These are phyloP conservation scores for Chaenocephalus aceratus DNA, from an alignment of 2,113 vertebrate genomes.

Conservation along the genomic window DNA sequence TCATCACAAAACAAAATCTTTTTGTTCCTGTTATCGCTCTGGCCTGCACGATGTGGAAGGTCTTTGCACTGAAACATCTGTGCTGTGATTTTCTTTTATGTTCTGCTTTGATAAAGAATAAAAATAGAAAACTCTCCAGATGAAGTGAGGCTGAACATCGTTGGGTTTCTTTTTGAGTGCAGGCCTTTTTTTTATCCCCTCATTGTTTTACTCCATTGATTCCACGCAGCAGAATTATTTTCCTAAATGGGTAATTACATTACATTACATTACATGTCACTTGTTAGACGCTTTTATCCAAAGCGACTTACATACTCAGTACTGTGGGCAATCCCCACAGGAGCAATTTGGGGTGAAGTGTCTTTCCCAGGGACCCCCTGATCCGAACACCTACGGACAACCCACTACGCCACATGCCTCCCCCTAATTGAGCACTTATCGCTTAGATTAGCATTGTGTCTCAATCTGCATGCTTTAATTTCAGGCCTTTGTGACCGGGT, in stretches of 20 bases:
- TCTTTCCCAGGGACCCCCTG: too few relatives aligned
- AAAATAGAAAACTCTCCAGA: slow-evolving; percentile 62
- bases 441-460: slow-evolving; percentile 48
- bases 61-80: slow-evolving; percentile 27
- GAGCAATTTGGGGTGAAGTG: too few relatives aligned
- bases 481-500: slow-evolving; percentile 60
- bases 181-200: not conserved
- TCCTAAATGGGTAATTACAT: slow-evolving; percentile 32
- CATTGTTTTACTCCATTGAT: slow-evolving; percentile 63
- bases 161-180: slow-evolving; percentile 4
- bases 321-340: too few relatives aligned
- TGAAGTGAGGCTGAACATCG: slow-evolving; percentile 49
- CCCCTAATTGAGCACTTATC: slow-evolving; percentile 58
- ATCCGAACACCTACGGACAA: too few relatives aligned
- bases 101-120: slow-evolving; percentile 51
- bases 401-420: too few relatives aligned
- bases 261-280: too few relatives aligned
- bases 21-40: slow-evolving; percentile 44
- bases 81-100: slow-evolving; percentile 42
- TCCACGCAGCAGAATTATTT: slow-evolving; percentile 51
- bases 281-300: too few relatives aligned
- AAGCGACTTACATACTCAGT: too few relatives aligned
- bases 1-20: slow-evolving; percentile 39
- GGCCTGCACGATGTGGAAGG: slow-evolving; percentile 26
- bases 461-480: slow-evolving; percentile 61